Evolutionary conservation across 1,140 invertebrate genomes (phyloP).

Genomic region (Listronotus oregonensis): DNA sequence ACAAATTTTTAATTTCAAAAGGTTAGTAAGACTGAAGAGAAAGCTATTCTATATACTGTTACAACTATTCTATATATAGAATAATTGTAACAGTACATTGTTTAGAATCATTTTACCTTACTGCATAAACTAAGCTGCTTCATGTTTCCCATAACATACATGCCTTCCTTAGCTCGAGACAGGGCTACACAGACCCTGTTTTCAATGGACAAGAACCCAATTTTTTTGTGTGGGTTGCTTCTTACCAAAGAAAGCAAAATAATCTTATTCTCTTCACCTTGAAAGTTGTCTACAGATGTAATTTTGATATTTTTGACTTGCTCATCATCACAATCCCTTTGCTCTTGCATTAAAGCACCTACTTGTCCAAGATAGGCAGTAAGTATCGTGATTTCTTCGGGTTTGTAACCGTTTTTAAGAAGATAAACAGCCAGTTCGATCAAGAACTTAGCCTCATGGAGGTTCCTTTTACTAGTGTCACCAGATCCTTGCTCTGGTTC

Average conservation of each 20-base stretch:
- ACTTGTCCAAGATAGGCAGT: constrained; percentile 70
- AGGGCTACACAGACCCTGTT: constrained; percentile 86
- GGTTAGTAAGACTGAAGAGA: no score
- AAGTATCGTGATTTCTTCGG: constrained; percentile 68
- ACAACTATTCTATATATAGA: no score
- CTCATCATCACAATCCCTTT: constrained; percentile 37
- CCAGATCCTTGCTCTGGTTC: constrained; percentile 57
- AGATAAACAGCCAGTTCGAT: constrained; percentile 64
- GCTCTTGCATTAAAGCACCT: constrained; percentile 53
- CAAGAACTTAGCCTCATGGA: constrained; percentile 64
- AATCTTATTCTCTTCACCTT: constrained; percentile 86
- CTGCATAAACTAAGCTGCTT: constrained; percentile 35
- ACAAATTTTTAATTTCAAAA: no score
- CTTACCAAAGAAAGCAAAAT: constrained; percentile 83
- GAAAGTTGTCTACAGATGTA: constrained; percentile 78
- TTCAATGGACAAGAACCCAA: constrained; percentile 76
- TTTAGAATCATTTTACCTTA: constrained; percentile 27
- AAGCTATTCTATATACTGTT: no score
- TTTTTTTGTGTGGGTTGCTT: constrained; percentile 68
- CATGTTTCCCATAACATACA: constrained; percentile 65
- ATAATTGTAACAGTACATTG: no score
- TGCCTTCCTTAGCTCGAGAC: constrained; percentile 76
- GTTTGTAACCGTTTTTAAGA: constrained; percentile 63
- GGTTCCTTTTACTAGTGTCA: constrained; percentile 65
- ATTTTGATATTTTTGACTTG: constrained; percentile 60